phyloP scores from a whole-genome alignment of 2,888 invertebrate genomes.

The Aproaerema taeniolella region DNA sequence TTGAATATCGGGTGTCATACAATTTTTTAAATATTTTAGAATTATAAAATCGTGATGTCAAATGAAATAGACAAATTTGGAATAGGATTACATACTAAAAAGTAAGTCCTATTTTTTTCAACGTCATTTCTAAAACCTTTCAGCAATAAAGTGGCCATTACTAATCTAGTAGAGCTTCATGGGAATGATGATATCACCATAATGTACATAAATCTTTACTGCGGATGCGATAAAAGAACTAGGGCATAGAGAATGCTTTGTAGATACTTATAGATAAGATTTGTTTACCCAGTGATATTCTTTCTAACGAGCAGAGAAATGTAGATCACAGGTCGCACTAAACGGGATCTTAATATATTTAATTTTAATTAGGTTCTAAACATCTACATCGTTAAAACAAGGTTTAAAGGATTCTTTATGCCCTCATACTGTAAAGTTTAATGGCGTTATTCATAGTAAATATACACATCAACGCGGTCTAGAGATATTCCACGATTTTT shows the following conservation, averaged over 20 bases:
- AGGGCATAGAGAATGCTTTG: conserved; percentile 21
- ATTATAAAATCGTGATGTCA: background rate
- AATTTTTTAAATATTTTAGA: background rate
- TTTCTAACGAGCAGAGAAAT: no score
- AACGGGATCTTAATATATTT: no score
- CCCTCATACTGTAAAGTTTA: no score
- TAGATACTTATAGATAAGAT: conserved; percentile 6
- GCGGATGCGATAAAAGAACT: conserved; percentile 33
- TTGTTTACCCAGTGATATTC: no score
- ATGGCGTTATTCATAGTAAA: no score
- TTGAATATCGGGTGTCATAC: background rate
- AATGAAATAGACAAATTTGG: background rate
- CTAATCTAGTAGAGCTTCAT: conserved; percentile 44
- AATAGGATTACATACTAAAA: background rate
- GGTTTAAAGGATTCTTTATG: no score
- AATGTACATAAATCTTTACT: conserved; percentile 36
- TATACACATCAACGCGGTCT: no score
- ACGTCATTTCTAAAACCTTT: conserved; percentile 32
- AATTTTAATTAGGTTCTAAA: no score
- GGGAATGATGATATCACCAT: conserved; percentile 40
- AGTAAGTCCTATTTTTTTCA: no score
- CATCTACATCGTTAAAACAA: no score
- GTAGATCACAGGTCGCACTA: no score
- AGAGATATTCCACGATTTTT: no score
- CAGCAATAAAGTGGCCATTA: conserved; percentile 40